phyloP scores from a whole-genome alignment of 2,888 invertebrate genomes.

The Rhamphomyia laevipes region DNA sequence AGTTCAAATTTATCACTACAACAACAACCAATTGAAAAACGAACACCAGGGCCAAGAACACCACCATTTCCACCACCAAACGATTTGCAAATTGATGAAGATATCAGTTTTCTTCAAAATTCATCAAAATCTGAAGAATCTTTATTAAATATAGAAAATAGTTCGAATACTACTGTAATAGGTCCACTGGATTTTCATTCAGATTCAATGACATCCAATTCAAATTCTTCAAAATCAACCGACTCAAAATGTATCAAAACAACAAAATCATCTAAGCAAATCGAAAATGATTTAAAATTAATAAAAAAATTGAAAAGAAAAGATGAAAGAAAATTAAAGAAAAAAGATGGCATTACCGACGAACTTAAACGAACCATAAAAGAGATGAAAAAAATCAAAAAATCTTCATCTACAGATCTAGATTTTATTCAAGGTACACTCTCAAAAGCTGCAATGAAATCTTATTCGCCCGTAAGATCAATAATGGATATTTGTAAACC shows the following conservation, averaged over 20 bases:
- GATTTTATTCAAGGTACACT: background rate
- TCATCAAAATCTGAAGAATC: background rate
- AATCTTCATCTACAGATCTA: background rate
- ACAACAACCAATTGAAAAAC: background rate
- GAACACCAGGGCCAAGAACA: background rate
- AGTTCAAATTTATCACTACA: no score
- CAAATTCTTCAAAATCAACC: background rate
- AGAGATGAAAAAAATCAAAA: conserved; percentile 1
- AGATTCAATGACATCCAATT: background rate
- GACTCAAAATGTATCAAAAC: background rate
- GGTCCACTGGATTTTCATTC: no score
- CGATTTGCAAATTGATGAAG: background rate
- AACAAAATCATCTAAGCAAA: no score
- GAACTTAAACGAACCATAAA: background rate
- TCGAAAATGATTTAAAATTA: no score
- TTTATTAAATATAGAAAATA: background rate
- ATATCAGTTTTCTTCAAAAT: no score
- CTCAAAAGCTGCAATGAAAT: conserved; percentile 6
- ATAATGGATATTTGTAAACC: background rate
- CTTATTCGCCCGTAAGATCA: background rate
- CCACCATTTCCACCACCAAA: background rate
- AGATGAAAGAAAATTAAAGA: background rate
- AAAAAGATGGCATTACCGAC: background rate
- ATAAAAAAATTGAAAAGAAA: background rate
- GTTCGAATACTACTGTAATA: background rate